Conservation (phyloP, 2,888 invertebrate genomes). For the Cheiracanthium punctorium region DNA sequence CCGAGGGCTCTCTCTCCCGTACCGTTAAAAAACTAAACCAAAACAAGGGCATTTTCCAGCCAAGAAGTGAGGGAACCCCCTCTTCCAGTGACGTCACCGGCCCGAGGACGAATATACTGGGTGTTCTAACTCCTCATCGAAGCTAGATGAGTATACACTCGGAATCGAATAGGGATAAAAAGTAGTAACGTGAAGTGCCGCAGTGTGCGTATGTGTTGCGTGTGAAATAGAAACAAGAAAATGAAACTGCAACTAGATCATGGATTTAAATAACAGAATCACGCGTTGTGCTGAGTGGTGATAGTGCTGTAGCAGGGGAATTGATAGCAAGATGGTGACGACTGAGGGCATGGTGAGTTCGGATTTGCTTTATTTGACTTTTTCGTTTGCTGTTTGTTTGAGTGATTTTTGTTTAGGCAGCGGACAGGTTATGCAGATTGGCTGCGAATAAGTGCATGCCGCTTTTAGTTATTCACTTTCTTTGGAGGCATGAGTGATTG, state of each 20-base stretch:
- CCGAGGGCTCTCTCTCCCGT: not conserved
- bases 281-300: not conserved
- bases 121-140: too few species aligned
- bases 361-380: not conserved
- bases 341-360: not conserved
- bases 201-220: not conserved
- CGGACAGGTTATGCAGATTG: too few species aligned
- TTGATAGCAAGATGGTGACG: not conserved
- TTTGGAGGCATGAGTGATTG: too few species aligned
- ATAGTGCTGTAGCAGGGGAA: not conserved
- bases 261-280: conserved; percentile 7
- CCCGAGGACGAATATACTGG: not conserved
- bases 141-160: too few species aligned
- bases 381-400: too few species aligned
- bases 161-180: too few species aligned
- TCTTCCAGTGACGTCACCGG: not conserved
- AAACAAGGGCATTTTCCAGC: not conserved
- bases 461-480: too few species aligned
- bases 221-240: not conserved
- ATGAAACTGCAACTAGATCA: not conserved
- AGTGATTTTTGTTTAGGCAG: too few species aligned
- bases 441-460: too few species aligned
- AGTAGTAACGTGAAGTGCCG: too few species aligned
- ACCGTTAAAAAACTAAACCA: too few species aligned
- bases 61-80: not conserved